Evolutionary conservation across 2,113 vertebrate species (phyloP).

Genomic region (Bolborhynchus lineola): DNA sequence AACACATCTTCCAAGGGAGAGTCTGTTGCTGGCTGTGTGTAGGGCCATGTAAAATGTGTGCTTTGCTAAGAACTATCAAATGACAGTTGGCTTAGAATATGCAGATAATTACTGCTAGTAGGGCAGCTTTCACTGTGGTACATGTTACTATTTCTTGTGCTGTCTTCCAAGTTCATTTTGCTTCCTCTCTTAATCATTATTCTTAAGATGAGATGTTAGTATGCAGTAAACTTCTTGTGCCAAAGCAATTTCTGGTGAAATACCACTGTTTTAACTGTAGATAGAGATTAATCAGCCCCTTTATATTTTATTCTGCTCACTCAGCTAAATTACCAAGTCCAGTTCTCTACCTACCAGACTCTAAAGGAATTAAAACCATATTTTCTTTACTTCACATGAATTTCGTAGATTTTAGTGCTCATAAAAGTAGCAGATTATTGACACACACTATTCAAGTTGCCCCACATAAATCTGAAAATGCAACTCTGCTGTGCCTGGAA

Average conservation of each 20-base stretch:
- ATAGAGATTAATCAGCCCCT: neutral
- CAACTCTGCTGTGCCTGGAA: neutral
- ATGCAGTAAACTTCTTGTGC: neutral
- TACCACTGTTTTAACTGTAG: neutral
- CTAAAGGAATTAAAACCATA: neutral
- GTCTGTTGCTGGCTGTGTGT: rapidly evolving
- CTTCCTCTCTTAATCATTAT: neutral
- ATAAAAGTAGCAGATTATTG: conserved; percentile 29
- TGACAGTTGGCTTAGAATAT: neutral
- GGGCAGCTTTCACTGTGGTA: neutral
- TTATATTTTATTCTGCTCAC: neutral
- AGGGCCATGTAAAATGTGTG: neutral
- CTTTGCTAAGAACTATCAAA: neutral
- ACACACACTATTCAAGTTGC: neutral
- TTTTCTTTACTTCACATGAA: neutral
- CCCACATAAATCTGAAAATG: conserved; percentile 4
- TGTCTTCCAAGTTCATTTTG: neutral
- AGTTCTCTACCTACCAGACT: conserved; percentile 1
- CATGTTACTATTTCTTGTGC: neutral
- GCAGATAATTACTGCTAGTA: neutral
- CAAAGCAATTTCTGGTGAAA: neutral
- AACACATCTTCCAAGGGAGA: neutral
- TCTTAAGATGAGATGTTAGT: neutral
- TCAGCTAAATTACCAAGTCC: neutral
- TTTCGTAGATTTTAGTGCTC: neutral